These are phyloP conservation scores for Oxycera nigricornis DNA, from an alignment of 2,888 invertebrate genomes.

Conservation along the genomic window DNA sequence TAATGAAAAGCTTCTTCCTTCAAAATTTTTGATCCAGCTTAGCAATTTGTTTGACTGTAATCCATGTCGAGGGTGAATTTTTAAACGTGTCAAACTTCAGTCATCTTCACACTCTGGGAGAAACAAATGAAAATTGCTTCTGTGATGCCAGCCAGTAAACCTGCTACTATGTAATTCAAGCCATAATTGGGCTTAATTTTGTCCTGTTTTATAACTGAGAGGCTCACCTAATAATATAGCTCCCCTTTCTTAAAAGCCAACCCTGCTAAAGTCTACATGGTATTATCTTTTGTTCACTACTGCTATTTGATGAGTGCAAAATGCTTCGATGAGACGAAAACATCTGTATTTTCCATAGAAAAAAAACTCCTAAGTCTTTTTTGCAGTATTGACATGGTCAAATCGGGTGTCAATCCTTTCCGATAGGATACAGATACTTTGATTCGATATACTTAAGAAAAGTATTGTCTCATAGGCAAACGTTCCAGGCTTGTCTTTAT, in stretches of 20 bases:
- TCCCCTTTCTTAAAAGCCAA: no score
- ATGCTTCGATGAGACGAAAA: no score
- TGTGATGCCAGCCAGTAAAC: not conserved
- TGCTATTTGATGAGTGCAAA: no score
- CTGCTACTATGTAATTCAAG: not conserved
- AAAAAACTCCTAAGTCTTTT: not conserved
- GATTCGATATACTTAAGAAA: not conserved
- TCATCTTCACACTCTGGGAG: not conserved
- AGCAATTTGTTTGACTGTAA: not conserved
- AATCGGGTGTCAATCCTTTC: not conserved
- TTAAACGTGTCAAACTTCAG: not conserved
- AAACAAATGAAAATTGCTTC: not conserved
- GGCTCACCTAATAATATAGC: no score
- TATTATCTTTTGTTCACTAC: no score
- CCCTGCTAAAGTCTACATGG: no score
- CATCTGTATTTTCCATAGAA: not conserved
- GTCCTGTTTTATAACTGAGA: no score
- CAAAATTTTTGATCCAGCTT: no score
- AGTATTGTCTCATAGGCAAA: no score
- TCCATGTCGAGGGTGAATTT: not conserved
- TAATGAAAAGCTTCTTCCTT: no score
- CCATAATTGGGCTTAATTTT: no score
- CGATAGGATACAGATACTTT: not conserved
- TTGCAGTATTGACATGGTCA: not conserved
- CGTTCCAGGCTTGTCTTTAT: not conserved